Evolutionary conservation across 2,888 invertebrate species (phyloP), one percentile per base, ranked within the genome.

Genomic region (Chrysina gloriosa): DNA sequence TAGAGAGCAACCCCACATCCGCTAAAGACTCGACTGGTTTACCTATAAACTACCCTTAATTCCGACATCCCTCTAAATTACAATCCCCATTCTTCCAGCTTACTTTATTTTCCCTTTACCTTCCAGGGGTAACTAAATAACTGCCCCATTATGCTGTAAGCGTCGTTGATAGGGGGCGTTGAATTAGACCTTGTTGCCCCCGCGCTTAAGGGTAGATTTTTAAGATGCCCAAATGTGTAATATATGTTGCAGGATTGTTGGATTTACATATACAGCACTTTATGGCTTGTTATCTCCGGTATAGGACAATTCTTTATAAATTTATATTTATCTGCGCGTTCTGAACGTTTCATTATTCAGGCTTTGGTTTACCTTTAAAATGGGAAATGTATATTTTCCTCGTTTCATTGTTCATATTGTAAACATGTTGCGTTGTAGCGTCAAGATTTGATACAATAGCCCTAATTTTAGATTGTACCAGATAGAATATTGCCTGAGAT

Each of bases 11-110:
- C 73, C 72, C 74, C 73, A 73, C 74, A 79, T 80, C 80, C 79
- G 80, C 78, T 79, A 80, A 81, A 81, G 81, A 81, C 80, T 77
- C 79, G 80, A 74, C 81, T 81, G 82, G 82, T 83, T 83, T 82
- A 83, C 83, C 83, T 84, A 84, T 84, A 84, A 84, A 84, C 83
- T 84, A 83, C 83, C 84, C 83, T 83, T 84, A 84, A 84, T 84
- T 82, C 83, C 82, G 78, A 83, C 84, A 84, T 84, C 83, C 84
- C 83, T 84, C 84, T 84, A 83, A 84, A 84, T 84, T 84, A 84
- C 83, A 83, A 82, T 82, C 83, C 83, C 83, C 81, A 83, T 84
- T 84, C 83, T 84, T 84, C 81, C 81, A 79, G 81, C 81, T 82
- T 82, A 82, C 82, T 82, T 83, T 83, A 82, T 83, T 82, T 81